phyloP scores from a whole-genome alignment of 2,113 vertebrate species.

The Cathartes aura region DNA sequence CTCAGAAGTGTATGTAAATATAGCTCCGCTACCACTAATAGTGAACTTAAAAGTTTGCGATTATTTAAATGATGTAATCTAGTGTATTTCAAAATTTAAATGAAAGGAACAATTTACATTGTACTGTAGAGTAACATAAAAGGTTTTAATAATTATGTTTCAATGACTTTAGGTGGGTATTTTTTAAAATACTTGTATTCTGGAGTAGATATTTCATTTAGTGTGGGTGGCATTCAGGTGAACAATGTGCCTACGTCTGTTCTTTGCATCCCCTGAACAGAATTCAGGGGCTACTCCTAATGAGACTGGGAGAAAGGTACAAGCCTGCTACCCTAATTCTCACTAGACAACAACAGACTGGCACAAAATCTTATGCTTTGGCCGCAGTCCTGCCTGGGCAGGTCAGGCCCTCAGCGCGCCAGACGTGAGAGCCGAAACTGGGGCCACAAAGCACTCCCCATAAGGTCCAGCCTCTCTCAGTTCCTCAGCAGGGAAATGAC shows the following conservation, averaged over 20 bases:
- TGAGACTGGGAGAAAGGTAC: neutral
- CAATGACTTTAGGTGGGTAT: constrained; percentile 3
- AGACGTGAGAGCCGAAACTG: neutral
- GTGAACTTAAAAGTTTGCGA: constrained; percentile 30
- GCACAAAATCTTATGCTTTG: neutral
- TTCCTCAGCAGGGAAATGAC: neutral
- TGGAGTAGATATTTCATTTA: neutral
- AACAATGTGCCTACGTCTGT: neutral
- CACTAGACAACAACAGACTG: neutral
- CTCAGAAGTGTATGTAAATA: constrained; percentile 61
- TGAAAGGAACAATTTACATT: constrained; percentile 55
- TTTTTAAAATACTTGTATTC: neutral
- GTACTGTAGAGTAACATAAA: constrained; percentile 71
- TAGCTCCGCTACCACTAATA: constrained; percentile 21
- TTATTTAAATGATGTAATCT: constrained; percentile 73
- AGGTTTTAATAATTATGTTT: constrained; percentile 70
- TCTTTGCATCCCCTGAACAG: neutral
- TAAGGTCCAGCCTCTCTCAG: neutral
- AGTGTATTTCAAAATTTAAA: constrained; percentile 67
- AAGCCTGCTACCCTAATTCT: neutral
- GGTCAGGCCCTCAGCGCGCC: neutral
- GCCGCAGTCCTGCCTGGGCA: neutral
- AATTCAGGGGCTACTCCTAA: neutral
- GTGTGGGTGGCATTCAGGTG: neutral
- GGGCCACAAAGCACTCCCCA: neutral